Base-by-base conservation (phyloP, 2,113 vertebrate genomes). In the Clarias macrocephalus region DNA sequence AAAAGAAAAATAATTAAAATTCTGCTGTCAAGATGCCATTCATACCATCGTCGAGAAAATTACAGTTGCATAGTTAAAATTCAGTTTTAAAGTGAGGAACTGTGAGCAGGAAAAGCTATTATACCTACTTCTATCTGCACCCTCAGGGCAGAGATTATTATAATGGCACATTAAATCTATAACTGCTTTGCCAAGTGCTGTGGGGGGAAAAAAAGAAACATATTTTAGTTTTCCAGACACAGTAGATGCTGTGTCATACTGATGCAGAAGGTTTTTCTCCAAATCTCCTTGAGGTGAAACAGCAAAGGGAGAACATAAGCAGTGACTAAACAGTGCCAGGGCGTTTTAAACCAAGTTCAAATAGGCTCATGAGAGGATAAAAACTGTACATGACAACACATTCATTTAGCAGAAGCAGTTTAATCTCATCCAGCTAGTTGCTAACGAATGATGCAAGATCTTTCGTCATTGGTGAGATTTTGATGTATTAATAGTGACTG, bases 1-100 rank as follows among this genome's bases (percentile, higher is more conserved):
- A 86, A 89, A 81, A 89, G 79, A 88, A 88, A 88, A 86, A 75
- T 87, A 82, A 89, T 90, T 91, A 90, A 79, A 90, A 89, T 85
- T 28, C 72, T 76, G 63, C 86, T 75, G 86, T 87, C 82, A 89
- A 83, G 73, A 84, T 90, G 91, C 88, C 88, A 90, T 90, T 89
- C 85, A 87, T 30, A 85, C 83, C 75, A 79, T 82, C 59, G 18
- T 23, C 80, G 5, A 82, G 80, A 87, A 82, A 83, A 88, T 84
- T 79, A 79, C 77, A 68, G 42, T 62, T n/a, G 52, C 62, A 60
- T 84, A 62, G 62, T 86, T 83, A 85, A 70, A 87, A 89, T 86
- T 80, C 80, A 85, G 80, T 86, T 80, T n/a, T 82, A 87, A 86
- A 90, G 59, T 83, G 70, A 28, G 52, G 48, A 66, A 77, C 83